Percentiles rank a stretch among this genome's conserved stretches.
Conservation (phyloP, 1,140 invertebrate genomes). For the Drosophila ohnishii region DNA sequence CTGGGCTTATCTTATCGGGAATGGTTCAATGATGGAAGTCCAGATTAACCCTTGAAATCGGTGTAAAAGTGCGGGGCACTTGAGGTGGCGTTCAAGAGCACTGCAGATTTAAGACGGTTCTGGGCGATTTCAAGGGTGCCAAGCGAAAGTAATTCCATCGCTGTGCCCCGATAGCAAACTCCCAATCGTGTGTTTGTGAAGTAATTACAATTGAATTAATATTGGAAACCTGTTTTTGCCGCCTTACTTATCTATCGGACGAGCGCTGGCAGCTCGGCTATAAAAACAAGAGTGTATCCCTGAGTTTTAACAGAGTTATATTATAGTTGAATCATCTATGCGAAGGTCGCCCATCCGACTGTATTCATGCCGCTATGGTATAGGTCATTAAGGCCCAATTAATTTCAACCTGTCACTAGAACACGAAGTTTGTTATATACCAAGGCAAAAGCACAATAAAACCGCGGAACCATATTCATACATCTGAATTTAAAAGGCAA, state of each 20-base stretch:
- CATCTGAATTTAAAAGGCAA: not conserved
- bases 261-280: slow-evolving; percentile 5
- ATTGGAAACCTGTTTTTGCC: slow-evolving; percentile 26
- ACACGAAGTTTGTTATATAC: slow-evolving; percentile 9
- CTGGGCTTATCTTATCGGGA: slow-evolving; percentile 30
- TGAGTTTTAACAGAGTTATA: not conserved
- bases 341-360: not conserved
- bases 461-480: not conserved
- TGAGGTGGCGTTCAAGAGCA: slow-evolving; percentile 14
- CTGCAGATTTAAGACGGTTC: slow-evolving; percentile 3
- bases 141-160: slow-evolving; percentile 16
- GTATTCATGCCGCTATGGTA: slow-evolving; percentile 8
- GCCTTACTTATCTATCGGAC: slow-evolving; percentile 15
- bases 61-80: slow-evolving; percentile 17
- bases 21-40: slow-evolving; percentile 14
- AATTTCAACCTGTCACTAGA: slow-evolving; percentile 12
- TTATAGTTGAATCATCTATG: slow-evolving; percentile 8
- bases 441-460: slow-evolving; percentile 13
- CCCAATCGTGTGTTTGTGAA: not conserved
- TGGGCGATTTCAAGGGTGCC: slow-evolving; percentile 11
- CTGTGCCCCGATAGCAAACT: not conserved
- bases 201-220: slow-evolving; percentile 14
- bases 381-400: slow-evolving; percentile 17
- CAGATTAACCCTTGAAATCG: slow-evolving; percentile 32
- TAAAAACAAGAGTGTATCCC: slow-evolving; percentile 16